phyloP scores from a whole-genome alignment of 2,113 vertebrate species.

The Pollachius pollachius region DNA sequence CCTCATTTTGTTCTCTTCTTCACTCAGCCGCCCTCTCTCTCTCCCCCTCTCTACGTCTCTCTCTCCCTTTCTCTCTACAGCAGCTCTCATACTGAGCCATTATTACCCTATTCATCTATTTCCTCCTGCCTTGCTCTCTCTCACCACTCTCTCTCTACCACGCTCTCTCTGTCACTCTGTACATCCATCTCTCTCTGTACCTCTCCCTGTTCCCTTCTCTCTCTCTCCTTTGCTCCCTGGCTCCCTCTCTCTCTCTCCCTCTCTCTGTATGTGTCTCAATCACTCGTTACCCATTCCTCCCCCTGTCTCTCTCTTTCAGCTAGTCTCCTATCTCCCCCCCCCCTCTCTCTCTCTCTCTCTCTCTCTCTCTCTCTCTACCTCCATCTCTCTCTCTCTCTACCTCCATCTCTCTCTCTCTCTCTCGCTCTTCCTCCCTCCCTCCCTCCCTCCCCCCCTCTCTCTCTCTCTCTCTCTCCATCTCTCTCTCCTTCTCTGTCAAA shows the following conservation, averaged over 20 bases:
- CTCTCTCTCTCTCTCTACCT: not conserved
- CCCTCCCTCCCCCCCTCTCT: not conserved
- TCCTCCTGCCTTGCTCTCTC: conserved; percentile 25
- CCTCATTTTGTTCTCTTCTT: conserved; percentile 73
- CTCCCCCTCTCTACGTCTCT: conserved; percentile 18
- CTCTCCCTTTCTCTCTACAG: conserved; percentile 35
- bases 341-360: conserved; percentile 1
- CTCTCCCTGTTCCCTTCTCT: conserved; percentile 41
- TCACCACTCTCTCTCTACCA: not conserved
- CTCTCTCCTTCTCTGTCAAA: not conserved
- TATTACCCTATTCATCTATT: conserved; percentile 68
- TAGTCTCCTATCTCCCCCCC: not conserved
- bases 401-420: not conserved
- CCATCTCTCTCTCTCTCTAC: not conserved
- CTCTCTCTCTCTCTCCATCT: not conserved
- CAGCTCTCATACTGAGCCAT: conserved; percentile 70
- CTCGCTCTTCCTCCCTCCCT: not conserved
- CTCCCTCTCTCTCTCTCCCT: too few relatives aligned
- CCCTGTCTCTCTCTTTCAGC: not conserved
- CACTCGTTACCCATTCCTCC: not conserved
- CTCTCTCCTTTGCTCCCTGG: conserved; percentile 12
- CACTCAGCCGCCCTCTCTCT: conserved; percentile 63
- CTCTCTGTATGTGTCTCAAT: conserved; percentile 9
- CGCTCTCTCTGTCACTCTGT: not conserved
- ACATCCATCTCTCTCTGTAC: conserved; percentile 13